Percentiles rank a stretch among this genome's conserved stretches.
These are phyloP conservation scores for Microcaecilia unicolor DNA, from an alignment of 2,797 vertebrate species.

Conservation along the genomic window DNA sequence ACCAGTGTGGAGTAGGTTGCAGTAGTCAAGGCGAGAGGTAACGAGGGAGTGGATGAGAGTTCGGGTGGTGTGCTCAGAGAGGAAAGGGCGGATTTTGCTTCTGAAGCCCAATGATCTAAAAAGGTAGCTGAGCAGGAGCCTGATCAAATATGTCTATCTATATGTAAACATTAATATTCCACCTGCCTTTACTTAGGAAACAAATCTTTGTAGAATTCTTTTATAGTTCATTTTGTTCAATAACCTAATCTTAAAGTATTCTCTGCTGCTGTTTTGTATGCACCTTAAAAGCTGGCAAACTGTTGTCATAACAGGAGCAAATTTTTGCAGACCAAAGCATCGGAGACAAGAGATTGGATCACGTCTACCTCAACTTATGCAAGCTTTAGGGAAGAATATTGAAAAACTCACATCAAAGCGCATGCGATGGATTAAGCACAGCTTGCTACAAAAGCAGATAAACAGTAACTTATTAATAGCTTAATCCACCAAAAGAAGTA, in stretches of 20 bases:
- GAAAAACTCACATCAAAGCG: not conserved
- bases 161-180: no score
- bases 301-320: not conserved
- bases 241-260: constrained; percentile 4
- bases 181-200: not conserved
- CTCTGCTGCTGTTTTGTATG: constrained; percentile 1
- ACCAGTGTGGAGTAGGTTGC: no score
- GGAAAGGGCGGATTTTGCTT: no score
- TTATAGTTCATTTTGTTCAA: not conserved
- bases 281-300: constrained; percentile 11
- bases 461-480: not conserved
- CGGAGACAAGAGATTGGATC: not conserved
- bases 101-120: no score
- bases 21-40: no score
- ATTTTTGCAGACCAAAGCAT: not conserved
- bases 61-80: no score
- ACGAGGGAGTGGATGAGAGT: no score
- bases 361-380: constrained; percentile 4
- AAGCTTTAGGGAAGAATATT: constrained; percentile 1
- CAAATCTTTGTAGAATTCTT: not conserved
- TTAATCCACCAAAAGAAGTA: no score
- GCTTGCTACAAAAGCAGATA: not conserved
- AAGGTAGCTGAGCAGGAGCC: no score
- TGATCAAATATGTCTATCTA: no score
- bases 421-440: not conserved